Conservation (phyloP, 2,113 vertebrate genomes). For the Toxostoma redivivum region DNA sequence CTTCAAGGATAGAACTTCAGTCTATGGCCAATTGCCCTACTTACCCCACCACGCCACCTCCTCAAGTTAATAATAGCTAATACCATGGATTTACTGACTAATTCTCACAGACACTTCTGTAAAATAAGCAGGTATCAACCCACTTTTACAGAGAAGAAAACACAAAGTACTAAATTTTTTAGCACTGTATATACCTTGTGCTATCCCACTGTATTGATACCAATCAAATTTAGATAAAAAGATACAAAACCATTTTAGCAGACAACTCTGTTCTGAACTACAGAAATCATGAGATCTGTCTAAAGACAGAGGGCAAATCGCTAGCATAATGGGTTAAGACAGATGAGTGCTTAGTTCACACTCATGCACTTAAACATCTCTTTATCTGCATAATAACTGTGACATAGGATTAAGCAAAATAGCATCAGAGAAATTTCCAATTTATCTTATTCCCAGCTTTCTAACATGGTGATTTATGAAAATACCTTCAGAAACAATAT, state of each 20-base stretch:
- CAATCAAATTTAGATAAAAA: not conserved
- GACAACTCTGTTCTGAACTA: not conserved
- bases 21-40: not conserved
- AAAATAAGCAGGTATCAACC: slow-evolving; percentile 31
- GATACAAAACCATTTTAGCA: not conserved
- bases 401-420: not conserved
- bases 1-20: not conserved
- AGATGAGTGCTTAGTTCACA: not conserved
- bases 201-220: not conserved
- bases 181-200: not conserved
- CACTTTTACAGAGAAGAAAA: not conserved
- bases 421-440: not conserved
- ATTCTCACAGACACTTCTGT: not conserved
- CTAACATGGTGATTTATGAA: not conserved
- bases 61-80: slow-evolving; percentile 61
- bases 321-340: not conserved
- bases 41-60: slow-evolving; percentile 10
- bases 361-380: not conserved
- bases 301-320: not conserved
- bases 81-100: slow-evolving; percentile 43
- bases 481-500: not conserved
- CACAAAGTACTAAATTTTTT: not conserved
- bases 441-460: not conserved
- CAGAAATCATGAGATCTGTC: not conserved
- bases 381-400: not conserved